These are phyloP conservation scores for Danio aesculapii DNA, from an alignment of 2,797 vertebrate species.

Conservation along the genomic window DNA sequence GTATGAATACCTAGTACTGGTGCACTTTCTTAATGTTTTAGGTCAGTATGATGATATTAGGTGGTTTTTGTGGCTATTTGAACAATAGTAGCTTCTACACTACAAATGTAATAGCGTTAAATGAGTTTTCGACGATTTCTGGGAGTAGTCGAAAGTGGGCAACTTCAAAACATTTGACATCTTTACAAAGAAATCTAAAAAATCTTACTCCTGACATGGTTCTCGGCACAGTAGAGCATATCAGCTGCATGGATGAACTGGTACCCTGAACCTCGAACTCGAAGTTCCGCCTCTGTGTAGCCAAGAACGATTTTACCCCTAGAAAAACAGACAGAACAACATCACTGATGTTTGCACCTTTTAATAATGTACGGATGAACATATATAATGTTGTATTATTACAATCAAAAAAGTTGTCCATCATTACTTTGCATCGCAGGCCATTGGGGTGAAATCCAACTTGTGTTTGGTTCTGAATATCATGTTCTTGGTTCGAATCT, in stretches of 20 bases:
- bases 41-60: no score
- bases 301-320: conserved; percentile 86
- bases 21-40: no score
- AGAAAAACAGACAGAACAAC: conserved; percentile 33
- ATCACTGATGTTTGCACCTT: neutral
- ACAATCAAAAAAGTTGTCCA: neutral
- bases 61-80: no score
- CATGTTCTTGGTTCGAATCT: conserved; percentile 83
- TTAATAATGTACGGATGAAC: neutral
- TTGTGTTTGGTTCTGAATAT: conserved; percentile 90
- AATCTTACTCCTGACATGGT: conserved; percentile 84
- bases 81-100: no score
- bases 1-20: no score
- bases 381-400: neutral
- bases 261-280: conserved; percentile 83
- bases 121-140: no score
- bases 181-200: neutral
- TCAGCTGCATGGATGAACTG: conserved; percentile 88
- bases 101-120: no score
- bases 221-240: conserved; percentile 88
- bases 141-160: neutral
- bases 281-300: conserved; percentile 85
- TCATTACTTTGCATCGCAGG: conserved; percentile 84
- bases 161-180: neutral
- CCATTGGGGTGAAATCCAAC: conserved; percentile 86